Evolutionary conservation across 2,113 vertebrate genomes (phyloP).

Genomic region (Hippocampus zosterae): DNA sequence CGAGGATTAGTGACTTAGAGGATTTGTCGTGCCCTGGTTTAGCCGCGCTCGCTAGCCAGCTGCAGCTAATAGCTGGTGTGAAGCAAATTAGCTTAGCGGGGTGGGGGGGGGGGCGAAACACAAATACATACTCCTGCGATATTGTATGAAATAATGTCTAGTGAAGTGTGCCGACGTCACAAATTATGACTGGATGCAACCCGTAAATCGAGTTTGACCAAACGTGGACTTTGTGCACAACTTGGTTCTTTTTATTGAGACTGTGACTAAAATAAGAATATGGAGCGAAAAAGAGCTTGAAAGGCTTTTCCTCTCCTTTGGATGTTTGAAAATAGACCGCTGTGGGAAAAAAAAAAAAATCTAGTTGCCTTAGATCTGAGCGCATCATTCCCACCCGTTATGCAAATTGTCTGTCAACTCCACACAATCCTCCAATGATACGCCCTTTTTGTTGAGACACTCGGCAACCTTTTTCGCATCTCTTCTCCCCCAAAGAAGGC

Average conservation of each 20-base stretch:
- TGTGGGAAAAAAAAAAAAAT: conserved; percentile 32
- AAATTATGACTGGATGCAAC: conserved; percentile 1
- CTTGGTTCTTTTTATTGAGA: conserved; percentile 48
- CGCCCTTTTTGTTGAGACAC: conserved; percentile 45
- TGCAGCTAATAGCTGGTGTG: no score
- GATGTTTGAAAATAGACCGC: conserved; percentile 61
- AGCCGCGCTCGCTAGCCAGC: no score
- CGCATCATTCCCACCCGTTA: conserved; percentile 52
- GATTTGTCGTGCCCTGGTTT: no score
- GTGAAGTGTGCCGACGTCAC: neutral
- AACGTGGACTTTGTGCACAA: conserved; percentile 28
- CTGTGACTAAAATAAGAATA: conserved; percentile 58
- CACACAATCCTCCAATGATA: conserved; percentile 52
- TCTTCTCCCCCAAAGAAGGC: conserved; percentile 2
- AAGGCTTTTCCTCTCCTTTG: conserved; percentile 59
- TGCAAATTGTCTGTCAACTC: conserved; percentile 50
- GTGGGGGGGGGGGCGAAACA: no score
- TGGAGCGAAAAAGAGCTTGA: conserved; percentile 61
- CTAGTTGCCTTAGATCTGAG: conserved; percentile 52
- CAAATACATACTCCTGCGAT: no score
- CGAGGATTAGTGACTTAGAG: no score
- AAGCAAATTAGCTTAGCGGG: no score
- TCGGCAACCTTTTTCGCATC: neutral
- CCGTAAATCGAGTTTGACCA: conserved; percentile 12
- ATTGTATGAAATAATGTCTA: no score